Conservation (phyloP, 2,888 invertebrate genomes). For the Chrysomela aeneicollis region DNA sequence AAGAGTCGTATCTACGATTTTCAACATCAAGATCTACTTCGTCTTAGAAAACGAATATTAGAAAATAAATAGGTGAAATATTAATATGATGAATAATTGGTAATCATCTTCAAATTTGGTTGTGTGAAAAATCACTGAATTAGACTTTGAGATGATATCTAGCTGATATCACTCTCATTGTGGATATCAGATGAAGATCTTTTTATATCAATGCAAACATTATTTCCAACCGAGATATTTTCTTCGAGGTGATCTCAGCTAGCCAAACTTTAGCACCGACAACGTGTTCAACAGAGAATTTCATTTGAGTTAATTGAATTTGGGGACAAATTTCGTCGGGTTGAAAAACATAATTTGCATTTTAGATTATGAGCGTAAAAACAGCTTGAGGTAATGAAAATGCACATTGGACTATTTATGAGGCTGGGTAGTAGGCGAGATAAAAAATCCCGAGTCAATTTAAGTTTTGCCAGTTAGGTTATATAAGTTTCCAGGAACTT, state of each 20-base stretch:
- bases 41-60: too few species aligned
- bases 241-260: constrained; percentile 15
- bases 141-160: too few species aligned
- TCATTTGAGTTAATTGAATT: constrained; percentile 26
- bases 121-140: too few species aligned
- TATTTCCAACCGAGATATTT: too few species aligned
- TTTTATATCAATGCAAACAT: too few species aligned
- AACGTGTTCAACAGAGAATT: constrained; percentile 16
- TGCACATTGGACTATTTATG: constrained; percentile 24
- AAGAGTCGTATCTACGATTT: too few species aligned
- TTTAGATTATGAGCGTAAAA: constrained; percentile 30
- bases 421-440: background rate
- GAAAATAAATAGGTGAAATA: constrained; percentile 13
- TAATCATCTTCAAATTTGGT: too few species aligned
- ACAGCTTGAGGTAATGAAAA: constrained; percentile 22
- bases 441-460: background rate
- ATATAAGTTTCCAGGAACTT: background rate
- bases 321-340: constrained; percentile 23
- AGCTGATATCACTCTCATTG: too few species aligned
- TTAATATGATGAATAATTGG: too few species aligned
- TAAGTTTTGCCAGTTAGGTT: too few species aligned
- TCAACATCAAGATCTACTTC: too few species aligned
- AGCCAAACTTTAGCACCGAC: constrained; percentile 23
- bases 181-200: too few species aligned
- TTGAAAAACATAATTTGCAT: constrained; percentile 38